Conservation (phyloP, 2,113 vertebrate genomes). For the Oncorhynchus tshawytscha region DNA sequence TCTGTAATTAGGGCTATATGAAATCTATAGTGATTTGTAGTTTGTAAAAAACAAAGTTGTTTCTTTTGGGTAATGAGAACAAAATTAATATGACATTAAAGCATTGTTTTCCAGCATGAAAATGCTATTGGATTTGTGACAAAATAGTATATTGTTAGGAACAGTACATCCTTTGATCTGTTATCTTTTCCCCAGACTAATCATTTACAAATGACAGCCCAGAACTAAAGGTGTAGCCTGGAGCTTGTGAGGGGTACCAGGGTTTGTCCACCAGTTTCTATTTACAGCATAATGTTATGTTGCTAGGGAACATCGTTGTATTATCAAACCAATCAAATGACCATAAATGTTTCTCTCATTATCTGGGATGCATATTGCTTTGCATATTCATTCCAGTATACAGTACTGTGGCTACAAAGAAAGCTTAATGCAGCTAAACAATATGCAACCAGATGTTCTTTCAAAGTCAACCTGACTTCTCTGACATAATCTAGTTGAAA, state of each 20-base stretch:
- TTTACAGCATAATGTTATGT: slow-evolving; percentile 71
- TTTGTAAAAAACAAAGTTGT: neutral
- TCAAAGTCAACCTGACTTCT: too few species aligned
- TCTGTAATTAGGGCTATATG: neutral
- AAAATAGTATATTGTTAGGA: too few species aligned
- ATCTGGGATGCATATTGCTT: neutral
- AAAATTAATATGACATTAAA: too few species aligned
- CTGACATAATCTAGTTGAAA: too few species aligned
- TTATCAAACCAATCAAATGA: slow-evolving; percentile 64
- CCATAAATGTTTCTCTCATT: slow-evolving; percentile 28
- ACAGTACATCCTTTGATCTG: too few species aligned
- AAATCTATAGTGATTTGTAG: neutral
- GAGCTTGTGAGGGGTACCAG: slow-evolving; percentile 23
- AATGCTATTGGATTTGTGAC: too few species aligned
- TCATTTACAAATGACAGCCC: neutral
- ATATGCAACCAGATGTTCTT: too few species aligned
- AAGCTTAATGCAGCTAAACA: too few species aligned
- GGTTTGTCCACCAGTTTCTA: slow-evolving; percentile 65
- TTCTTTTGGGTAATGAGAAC: neutral
- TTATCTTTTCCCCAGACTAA: neutral
- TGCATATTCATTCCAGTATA: neutral
- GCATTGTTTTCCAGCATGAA: too few species aligned
- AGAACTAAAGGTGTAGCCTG: slow-evolving; percentile 36
- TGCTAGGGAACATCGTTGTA: slow-evolving; percentile 63
- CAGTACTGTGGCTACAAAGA: too few species aligned